Evolutionary conservation across 2,113 vertebrate species (phyloP).

Genomic region (Pholis gunnellus): DNA sequence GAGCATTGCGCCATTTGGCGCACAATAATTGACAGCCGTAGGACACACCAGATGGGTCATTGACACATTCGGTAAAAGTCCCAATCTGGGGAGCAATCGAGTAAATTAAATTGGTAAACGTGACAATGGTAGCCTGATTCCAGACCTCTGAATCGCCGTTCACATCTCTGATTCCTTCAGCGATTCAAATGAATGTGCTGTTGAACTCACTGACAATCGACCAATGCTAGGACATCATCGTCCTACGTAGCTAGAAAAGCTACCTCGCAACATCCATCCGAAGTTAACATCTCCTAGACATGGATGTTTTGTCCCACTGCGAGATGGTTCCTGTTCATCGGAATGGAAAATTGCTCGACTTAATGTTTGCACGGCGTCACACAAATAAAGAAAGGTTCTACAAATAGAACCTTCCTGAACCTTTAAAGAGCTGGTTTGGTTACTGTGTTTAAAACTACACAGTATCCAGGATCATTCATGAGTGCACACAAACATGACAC

Average conservation of each 20-base stretch:
- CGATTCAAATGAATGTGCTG: background rate
- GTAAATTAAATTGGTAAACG: background rate
- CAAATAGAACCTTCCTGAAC: too few relatives aligned
- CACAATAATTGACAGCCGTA: background rate
- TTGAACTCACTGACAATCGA: background rate
- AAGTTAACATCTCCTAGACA: background rate
- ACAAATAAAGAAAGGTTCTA: background rate
- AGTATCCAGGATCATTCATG: background rate
- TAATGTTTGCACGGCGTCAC: background rate
- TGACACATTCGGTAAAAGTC: background rate
- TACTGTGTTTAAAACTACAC: background rate
- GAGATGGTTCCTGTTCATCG: background rate
- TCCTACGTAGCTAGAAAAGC: background rate
- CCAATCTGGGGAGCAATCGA: background rate
- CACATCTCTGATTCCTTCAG: background rate
- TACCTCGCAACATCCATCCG: background rate
- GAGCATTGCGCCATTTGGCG: background rate
- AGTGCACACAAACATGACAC: background rate
- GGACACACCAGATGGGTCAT: background rate
- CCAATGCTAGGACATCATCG: background rate
- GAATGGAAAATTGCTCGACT: background rate
- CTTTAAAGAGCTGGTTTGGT: background rate
- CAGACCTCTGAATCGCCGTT: background rate
- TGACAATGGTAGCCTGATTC: background rate
- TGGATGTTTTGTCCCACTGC: background rate